phyloP scores from a whole-genome alignment of 2,888 invertebrate genomes.

The Parnassius smintheus region DNA sequence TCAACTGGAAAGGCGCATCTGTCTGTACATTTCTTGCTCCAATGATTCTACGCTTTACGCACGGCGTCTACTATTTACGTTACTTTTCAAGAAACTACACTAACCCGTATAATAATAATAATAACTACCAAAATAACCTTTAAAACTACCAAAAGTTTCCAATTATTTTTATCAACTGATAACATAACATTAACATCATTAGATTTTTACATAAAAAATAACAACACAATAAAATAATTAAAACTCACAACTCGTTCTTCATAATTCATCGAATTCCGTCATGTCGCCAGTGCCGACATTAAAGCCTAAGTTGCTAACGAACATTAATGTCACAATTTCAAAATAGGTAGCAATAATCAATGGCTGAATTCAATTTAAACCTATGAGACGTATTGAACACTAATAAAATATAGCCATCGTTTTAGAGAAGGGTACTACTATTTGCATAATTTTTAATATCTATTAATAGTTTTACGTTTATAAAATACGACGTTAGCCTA shows the following conservation, averaged over 20 bases:
- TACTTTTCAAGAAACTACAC: neutral
- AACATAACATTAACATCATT: too few relatives aligned
- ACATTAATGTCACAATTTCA: constrained; percentile 23
- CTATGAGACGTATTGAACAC: constrained; percentile 10
- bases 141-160: neutral
- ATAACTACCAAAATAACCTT: neutral
- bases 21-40: constrained; percentile 34
- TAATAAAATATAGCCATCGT: constrained; percentile 12
- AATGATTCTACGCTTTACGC: constrained; percentile 12
- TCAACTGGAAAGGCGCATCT: constrained; percentile 47
- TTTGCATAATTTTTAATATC: constrained; percentile 21
- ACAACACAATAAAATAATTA: too few relatives aligned
- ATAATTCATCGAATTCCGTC: constrained; percentile 5
- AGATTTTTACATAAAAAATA: too few relatives aligned
- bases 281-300: constrained; percentile 5
- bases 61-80: neutral
- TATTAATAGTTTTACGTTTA: constrained; percentile 12
- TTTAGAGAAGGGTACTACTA: constrained; percentile 22
- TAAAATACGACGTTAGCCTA: constrained; percentile 11
- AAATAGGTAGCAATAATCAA: constrained; percentile 19
- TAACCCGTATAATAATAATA: neutral
- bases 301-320: constrained; percentile 16
- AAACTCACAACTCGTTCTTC: neutral
- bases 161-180: neutral
- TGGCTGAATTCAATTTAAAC: constrained; percentile 25